Evolutionary conservation across 2,113 vertebrate genomes (phyloP).

Genomic region (Pontoporia blainvillei): DNA sequence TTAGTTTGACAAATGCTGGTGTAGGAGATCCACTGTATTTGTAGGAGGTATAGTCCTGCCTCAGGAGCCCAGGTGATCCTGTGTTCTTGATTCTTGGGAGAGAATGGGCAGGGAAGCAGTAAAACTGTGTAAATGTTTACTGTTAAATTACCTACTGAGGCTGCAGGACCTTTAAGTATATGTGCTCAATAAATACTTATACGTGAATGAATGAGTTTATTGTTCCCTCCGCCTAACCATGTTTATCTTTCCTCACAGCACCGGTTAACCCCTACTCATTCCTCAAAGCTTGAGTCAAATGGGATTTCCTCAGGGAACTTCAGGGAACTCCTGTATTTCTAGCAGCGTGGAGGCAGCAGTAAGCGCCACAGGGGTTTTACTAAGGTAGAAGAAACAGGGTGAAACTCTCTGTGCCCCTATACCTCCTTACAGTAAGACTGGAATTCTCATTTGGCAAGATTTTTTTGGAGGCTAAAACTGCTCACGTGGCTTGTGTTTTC

Average conservation of each 20-base stretch:
- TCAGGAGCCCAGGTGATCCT: not conserved
- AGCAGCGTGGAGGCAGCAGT: not conserved
- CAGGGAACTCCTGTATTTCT: not conserved
- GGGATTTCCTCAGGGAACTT: not conserved
- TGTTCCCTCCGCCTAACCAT: not conserved
- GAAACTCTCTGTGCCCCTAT: not conserved
- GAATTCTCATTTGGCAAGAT: not conserved
- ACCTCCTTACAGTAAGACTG: not conserved
- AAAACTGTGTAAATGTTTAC: not conserved
- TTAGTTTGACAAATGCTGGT: not conserved
- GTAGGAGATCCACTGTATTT: not conserved
- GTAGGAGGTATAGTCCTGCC: not conserved
- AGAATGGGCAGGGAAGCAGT: not conserved
- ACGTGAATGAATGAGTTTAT: not conserved
- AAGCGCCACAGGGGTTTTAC: not conserved
- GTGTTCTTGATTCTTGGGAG: not conserved
- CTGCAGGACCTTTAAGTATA: not conserved
- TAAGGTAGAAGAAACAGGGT: not conserved
- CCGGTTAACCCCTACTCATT: not conserved
- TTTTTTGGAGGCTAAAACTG: not conserved
- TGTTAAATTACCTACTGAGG: not conserved
- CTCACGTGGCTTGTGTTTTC: not conserved
- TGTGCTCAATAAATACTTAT: not conserved
- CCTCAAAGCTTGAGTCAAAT: not conserved
- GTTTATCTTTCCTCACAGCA: not conserved